These are phyloP conservation scores for Halisarca cf. caerulea DNA, from an alignment of 37 sponge, comb jelly and placozoan genomes.

Conservation along the genomic window DNA sequence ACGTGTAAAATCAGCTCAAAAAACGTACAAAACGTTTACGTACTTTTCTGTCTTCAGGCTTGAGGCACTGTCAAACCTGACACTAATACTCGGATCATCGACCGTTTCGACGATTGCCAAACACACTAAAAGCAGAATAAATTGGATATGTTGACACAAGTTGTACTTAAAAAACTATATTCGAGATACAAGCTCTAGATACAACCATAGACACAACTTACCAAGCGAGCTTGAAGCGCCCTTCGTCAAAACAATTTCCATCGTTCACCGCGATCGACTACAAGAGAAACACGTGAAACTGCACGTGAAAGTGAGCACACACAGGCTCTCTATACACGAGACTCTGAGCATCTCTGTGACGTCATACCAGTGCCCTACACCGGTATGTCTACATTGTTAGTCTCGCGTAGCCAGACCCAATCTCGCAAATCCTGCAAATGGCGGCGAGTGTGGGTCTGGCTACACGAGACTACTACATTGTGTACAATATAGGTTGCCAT, in stretches of 20 bases:
- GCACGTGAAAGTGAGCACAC: background rate
- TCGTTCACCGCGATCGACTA: too few species aligned
- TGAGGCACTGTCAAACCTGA: background rate
- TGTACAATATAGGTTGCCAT: too few species aligned
- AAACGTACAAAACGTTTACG: too few species aligned
- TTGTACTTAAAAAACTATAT: too few species aligned
- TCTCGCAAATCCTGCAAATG: background rate
- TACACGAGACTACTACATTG: too few species aligned
- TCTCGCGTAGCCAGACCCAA: background rate
- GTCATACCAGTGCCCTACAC: background rate
- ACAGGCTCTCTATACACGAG: background rate
- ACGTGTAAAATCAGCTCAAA: too few species aligned
- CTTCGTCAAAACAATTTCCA: background rate
- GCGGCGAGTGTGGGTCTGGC: background rate
- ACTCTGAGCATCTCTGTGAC: background rate
- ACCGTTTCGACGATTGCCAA: background rate
- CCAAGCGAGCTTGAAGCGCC: background rate
- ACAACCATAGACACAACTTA: too few species aligned
- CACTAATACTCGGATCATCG: background rate
- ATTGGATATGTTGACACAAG: too few species aligned
- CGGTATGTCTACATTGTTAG: background rate
- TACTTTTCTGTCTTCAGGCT: too few species aligned
- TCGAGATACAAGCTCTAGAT: too few species aligned
- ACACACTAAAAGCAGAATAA: too few species aligned
- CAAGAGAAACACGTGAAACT: too few species aligned